phyloP scores from a whole-genome alignment of 2,113 vertebrate species.

The Gambusia holbrooki region DNA sequence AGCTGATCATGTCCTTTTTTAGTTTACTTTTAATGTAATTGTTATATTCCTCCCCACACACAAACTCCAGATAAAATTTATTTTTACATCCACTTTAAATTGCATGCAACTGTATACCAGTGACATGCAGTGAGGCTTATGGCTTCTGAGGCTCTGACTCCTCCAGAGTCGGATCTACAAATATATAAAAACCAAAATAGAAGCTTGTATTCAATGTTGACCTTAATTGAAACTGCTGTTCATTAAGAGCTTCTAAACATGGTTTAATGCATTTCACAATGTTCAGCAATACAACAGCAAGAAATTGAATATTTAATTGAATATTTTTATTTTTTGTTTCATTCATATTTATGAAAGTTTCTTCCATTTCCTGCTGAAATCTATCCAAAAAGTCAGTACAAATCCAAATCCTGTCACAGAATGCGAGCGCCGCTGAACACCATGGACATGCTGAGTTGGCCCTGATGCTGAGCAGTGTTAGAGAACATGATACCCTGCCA shows the following conservation, averaged over 20 bases:
- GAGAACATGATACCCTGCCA: constrained; percentile 5
- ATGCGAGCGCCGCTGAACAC: not conserved
- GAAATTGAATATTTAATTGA: not conserved
- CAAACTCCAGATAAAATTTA: no score
- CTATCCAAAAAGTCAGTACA: not conserved
- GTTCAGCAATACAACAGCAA: not conserved
- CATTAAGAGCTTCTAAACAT: no score
- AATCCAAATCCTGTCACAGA: not conserved
- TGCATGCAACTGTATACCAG: no score
- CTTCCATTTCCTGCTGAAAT: not conserved
- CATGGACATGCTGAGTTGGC: not conserved
- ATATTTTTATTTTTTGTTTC: not conserved
- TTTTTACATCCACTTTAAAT: no score
- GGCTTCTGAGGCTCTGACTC: no score
- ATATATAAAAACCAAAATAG: not conserved
- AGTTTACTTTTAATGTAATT: no score
- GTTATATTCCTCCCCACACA: no score
- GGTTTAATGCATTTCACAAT: no score
- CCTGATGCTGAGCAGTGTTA: not conserved
- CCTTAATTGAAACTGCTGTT: no score
- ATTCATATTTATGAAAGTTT: not conserved
- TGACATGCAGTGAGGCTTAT: no score
- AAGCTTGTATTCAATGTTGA: not conserved
- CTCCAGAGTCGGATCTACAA: no score
- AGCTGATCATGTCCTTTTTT: no score